These are phyloP conservation scores for Pachycephala philippinensis DNA, from an alignment of 2,113 vertebrate species.

Conservation along the genomic window DNA sequence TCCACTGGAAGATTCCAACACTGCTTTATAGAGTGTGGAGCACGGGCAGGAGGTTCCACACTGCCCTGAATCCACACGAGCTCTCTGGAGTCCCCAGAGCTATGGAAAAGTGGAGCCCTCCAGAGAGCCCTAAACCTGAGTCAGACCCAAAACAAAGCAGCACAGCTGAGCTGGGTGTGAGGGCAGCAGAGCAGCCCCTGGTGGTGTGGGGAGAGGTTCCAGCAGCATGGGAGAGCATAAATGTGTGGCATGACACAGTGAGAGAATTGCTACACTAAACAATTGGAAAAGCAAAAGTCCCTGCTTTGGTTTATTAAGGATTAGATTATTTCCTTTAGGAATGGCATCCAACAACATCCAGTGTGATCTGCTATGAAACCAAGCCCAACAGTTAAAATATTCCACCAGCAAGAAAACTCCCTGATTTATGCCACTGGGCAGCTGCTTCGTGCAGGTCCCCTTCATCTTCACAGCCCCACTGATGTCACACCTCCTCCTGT, in stretches of 20 bases:
- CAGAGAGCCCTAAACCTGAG: background rate
- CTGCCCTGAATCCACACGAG: background rate
- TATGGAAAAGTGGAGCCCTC: background rate
- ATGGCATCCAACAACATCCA: background rate
- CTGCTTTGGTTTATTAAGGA: background rate
- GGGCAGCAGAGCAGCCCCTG: background rate
- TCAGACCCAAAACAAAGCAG: accelerated
- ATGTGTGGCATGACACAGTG: background rate
- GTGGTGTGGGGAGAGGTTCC: background rate
- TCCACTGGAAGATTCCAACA: background rate
- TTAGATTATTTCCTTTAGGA: background rate
- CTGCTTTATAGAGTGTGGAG: background rate
- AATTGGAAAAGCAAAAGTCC: background rate
- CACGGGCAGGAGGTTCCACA: background rate
- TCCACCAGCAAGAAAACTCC: background rate
- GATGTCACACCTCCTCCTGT: background rate
- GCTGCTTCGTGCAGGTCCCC: background rate
- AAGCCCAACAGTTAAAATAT: background rate
- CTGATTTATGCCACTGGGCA: accelerated
- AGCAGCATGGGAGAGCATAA: background rate
- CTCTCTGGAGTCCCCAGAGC: background rate
- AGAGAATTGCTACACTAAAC: background rate
- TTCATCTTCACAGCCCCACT: background rate
- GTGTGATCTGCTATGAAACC: background rate
- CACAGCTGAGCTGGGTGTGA: background rate